Conservation (phyloP, 2,888 invertebrate species). For the Digitonthophagus gazella region DNA sequence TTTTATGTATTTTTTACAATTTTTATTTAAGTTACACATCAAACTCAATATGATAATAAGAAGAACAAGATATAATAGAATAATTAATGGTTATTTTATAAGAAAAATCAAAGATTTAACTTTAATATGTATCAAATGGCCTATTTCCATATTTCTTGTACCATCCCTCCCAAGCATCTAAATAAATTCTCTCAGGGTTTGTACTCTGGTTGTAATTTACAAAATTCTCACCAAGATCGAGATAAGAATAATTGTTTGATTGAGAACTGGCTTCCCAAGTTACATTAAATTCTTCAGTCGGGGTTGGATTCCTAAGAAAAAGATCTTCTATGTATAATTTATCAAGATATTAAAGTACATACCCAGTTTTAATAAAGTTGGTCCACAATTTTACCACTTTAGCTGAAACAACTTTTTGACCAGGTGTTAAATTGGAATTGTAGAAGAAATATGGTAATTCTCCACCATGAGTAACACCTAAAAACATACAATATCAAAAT, state of each 20-base stretch:
- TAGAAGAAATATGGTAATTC: conserved; percentile 32
- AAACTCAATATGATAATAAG: too few species aligned
- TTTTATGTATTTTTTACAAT: too few species aligned
- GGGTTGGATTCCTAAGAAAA: neutral
- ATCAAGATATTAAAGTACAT: neutral
- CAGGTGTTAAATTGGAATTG: conserved; percentile 11
- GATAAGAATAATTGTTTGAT: conserved; percentile 31
- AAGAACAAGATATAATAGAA: too few species aligned
- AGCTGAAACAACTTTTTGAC: neutral
- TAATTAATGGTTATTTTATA: too few species aligned
- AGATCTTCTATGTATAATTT: neutral
- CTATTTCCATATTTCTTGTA: conserved; percentile 35
- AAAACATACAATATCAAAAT: neutral
- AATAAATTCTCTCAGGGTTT: conserved; percentile 32
- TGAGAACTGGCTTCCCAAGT: conserved; percentile 32
- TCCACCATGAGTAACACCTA: conserved; percentile 34
- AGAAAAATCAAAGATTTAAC: too few species aligned
- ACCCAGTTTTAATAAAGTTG: neutral
- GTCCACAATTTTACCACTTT: neutral
- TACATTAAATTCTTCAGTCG: conserved; percentile 29
- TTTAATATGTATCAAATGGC: conserved; percentile 39
- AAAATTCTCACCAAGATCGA: conserved; percentile 35
- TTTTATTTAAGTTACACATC: too few species aligned
- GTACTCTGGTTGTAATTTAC: conserved; percentile 11
- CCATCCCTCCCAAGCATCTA: conserved; percentile 39